phyloP scores from a whole-genome alignment of 2,113 vertebrate genomes.

The Oceanites oceanicus region DNA sequence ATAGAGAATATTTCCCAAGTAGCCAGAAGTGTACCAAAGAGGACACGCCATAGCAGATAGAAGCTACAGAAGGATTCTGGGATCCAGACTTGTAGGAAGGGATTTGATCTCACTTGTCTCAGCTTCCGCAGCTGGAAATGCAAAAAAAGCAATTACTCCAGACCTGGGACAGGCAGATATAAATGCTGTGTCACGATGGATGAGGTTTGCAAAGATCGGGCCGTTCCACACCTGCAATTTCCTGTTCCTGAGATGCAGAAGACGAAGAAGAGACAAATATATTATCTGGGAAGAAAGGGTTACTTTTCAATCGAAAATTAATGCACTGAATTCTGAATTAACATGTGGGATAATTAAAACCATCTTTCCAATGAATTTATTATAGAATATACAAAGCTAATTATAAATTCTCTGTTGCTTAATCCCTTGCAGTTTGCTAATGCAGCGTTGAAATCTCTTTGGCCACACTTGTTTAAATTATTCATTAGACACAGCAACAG shows the following conservation, averaged over 20 bases:
- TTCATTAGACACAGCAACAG: constrained; percentile 82
- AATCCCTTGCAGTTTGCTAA: constrained; percentile 80
- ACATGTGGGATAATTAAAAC: constrained; percentile 80
- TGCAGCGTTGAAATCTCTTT: constrained; percentile 81
- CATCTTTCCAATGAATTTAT: constrained; percentile 83
- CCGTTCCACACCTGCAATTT: neutral
- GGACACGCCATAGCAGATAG: rapidly evolving
- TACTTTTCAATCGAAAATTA: constrained; percentile 49
- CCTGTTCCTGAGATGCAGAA: neutral
- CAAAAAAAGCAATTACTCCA: neutral
- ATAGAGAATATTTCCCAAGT: neutral
- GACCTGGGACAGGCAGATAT: neutral
- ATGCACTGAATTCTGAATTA: constrained; percentile 65
- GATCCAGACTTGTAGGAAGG: neutral
- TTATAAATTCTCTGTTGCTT: constrained; percentile 81
- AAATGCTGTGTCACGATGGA: neutral
- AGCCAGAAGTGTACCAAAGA: neutral
- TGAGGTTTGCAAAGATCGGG: neutral
- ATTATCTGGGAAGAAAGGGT: constrained; percentile 53
- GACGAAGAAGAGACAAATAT: neutral
- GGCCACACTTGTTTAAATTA: constrained; percentile 84
- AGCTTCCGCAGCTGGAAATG: neutral
- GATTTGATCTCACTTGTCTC: neutral
- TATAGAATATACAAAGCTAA: constrained; percentile 78
- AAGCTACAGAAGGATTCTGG: neutral